A percentile compares a stretch with the other conserved stretches of the same genome.
Evolutionary conservation across 2,888 invertebrate genomes (phyloP).

Genomic region (Tenthredo livida): DNA sequence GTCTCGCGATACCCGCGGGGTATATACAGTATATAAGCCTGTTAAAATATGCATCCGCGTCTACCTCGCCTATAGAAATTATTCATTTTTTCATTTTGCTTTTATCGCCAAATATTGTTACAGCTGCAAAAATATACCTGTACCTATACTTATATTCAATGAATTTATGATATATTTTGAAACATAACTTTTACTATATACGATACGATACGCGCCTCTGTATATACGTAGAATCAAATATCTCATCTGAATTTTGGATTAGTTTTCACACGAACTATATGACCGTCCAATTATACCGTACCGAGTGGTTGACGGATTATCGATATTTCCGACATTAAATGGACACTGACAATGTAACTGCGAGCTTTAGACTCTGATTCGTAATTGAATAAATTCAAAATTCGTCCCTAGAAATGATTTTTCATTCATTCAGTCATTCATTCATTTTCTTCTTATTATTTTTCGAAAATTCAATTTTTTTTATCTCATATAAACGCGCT

Average conservation of each 20-base stretch:
- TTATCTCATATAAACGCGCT: neutral
- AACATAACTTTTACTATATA: neutral
- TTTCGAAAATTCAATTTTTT: neutral
- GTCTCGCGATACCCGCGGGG: neutral
- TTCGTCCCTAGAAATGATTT: neutral
- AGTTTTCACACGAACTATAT: neutral
- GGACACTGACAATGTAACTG: neutral
- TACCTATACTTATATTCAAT: neutral
- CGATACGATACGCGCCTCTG: neutral
- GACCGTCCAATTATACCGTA: neutral
- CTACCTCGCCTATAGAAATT: neutral
- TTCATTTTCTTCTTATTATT: neutral
- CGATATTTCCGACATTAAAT: constrained; percentile 8
- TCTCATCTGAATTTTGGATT: neutral
- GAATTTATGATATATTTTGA: neutral
- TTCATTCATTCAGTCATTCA: neutral
- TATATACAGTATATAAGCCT: neutral
- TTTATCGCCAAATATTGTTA: constrained; percentile 3
- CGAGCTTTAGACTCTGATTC: neutral
- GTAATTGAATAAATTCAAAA: neutral
- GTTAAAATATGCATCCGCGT: neutral
- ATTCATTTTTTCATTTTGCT: neutral
- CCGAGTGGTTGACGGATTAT: constrained; percentile 11
- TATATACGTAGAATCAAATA: neutral
- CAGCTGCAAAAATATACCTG: neutral